Conservation (phyloP, 2,113 vertebrate species). For the Larimichthys polyactis region DNA sequence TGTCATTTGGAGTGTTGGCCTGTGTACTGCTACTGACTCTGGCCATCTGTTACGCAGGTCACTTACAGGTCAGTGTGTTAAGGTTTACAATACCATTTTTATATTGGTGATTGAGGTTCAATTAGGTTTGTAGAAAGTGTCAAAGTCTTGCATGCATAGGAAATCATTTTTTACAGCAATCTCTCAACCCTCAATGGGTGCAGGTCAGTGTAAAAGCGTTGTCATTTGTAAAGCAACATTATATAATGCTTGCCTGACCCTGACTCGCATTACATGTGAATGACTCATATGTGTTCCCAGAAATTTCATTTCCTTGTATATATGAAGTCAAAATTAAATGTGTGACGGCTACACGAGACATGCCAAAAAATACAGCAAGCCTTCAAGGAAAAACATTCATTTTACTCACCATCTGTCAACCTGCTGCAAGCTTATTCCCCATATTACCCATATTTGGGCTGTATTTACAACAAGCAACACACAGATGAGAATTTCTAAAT, state of each 20-base stretch:
- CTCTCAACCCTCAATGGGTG: neutral
- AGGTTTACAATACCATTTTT: neutral
- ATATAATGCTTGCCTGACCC: neutral
- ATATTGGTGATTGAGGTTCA: neutral
- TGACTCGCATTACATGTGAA: neutral
- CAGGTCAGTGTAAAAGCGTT: neutral
- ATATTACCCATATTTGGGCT: neutral
- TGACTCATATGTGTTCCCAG: constrained; percentile 1
- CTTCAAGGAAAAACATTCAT: neutral
- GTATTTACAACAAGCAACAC: neutral
- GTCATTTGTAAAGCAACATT: neutral
- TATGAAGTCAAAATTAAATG: constrained; percentile 3
- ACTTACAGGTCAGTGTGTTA: constrained; percentile 89
- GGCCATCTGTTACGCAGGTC: constrained; percentile 88
- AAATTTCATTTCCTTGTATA: neutral
- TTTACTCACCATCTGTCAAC: neutral
- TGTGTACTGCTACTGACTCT: constrained; percentile 86
- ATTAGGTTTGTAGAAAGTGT: constrained; percentile 9
- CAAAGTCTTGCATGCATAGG: neutral
- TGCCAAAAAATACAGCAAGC: neutral
- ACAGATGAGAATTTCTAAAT: neutral
- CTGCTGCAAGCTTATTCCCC: neutral
- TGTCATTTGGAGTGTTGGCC: constrained; percentile 87
- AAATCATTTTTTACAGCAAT: neutral
- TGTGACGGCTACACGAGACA: constrained; percentile 1